phyloP scores from a whole-genome alignment of 2,797 vertebrate genomes.

The Macropus fuliginosus region DNA sequence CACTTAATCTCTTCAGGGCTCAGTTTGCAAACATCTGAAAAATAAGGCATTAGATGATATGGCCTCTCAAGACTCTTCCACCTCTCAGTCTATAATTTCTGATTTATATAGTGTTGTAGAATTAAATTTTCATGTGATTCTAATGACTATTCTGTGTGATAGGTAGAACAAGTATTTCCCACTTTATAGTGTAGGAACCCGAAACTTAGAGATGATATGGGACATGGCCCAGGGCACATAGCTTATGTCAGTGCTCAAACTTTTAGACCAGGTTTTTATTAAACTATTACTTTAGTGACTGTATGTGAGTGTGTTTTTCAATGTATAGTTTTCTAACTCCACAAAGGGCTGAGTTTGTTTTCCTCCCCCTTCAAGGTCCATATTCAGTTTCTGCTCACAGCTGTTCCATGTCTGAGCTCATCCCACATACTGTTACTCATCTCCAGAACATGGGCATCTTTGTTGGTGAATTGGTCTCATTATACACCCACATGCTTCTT shows the following conservation, averaged over 20 bases:
- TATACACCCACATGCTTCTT: conserved; percentile 17
- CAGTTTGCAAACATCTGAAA: not conserved
- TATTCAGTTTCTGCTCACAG: not conserved
- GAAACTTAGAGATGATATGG: not conserved
- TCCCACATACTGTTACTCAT: not conserved
- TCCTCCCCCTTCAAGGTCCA: not conserved
- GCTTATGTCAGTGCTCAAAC: not conserved
- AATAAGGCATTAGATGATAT: not conserved
- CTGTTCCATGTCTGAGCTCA: not conserved
- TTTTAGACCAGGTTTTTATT: not conserved
- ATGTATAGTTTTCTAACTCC: not conserved
- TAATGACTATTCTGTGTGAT: not conserved
- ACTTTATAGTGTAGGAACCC: not conserved
- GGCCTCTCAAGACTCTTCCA: not conserved
- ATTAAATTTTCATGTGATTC: not conserved
- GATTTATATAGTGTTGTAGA: not conserved
- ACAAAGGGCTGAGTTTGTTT: not conserved
- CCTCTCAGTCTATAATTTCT: not conserved
- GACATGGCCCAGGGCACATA: not conserved
- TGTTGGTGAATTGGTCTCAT: conserved; percentile 17
- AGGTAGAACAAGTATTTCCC: not conserved
- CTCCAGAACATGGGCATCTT: not conserved
- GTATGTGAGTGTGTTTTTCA: not conserved
- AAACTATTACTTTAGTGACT: not conserved
- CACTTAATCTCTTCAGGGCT: not conserved